Evolutionary conservation across 2,113 vertebrate species (phyloP).

Genomic region (Oryzias celebensis): DNA sequence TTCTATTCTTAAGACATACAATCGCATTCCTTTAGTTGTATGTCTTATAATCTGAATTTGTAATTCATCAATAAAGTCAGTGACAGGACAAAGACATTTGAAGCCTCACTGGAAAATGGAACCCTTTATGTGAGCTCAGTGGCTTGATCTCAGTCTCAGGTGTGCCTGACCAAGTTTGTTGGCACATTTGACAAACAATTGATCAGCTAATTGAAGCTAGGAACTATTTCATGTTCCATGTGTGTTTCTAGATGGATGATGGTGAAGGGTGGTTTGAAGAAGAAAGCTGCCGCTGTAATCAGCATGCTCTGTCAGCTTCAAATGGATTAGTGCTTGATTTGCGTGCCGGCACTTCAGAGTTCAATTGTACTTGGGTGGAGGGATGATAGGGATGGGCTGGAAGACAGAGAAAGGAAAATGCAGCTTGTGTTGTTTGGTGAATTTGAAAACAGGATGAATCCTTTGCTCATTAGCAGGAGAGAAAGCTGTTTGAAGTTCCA

Average conservation of each 20-base stretch:
- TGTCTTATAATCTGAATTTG: constrained; percentile 13
- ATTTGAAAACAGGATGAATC: constrained; percentile 53
- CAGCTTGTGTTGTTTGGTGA: constrained; percentile 49
- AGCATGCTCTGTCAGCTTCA: constrained; percentile 74
- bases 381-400: constrained; percentile 46
- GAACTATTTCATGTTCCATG: constrained; percentile 74
- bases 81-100: too few relatives aligned
- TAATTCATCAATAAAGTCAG: constrained; percentile 12
- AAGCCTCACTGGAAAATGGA: too few relatives aligned
- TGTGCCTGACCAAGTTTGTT: constrained; percentile 56
- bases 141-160: constrained; percentile 40
- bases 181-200: constrained; percentile 61
- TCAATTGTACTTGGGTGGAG: constrained; percentile 54
- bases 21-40: constrained; percentile 19
- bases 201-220: constrained; percentile 71
- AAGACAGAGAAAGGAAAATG: constrained; percentile 58
- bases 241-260: constrained; percentile 66
- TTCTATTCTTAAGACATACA: constrained; percentile 4
- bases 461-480: constrained; percentile 64
- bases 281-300: constrained; percentile 72
- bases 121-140: constrained; percentile 6
- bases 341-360: constrained; percentile 57
- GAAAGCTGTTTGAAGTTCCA: constrained; percentile 64
- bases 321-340: constrained; percentile 73
- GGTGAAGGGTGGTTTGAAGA: constrained; percentile 72